These are phyloP conservation scores for Thalpophila matura DNA, from an alignment of 2,888 invertebrate species.

Conservation along the genomic window DNA sequence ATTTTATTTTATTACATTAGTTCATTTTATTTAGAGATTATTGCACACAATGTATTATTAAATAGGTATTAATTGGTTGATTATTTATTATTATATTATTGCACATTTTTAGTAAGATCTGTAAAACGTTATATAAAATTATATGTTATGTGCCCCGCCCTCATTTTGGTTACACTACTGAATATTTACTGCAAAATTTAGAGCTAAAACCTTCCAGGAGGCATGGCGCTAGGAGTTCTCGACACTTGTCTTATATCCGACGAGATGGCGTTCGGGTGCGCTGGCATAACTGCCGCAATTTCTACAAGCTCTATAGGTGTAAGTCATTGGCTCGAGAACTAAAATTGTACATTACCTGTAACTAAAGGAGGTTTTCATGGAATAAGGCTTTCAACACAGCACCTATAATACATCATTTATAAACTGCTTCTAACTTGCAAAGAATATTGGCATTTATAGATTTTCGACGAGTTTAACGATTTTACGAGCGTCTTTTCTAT, in stretches of 20 bases:
- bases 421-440: slow-evolving; percentile 31
- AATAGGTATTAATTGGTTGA: too few species aligned
- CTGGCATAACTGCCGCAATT: slow-evolving; percentile 87
- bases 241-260: slow-evolving; percentile 73
- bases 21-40: too few species aligned
- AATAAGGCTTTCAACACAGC: slow-evolving; percentile 23
- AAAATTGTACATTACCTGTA: not conserved
- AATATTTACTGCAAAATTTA: too few species aligned
- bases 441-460: not conserved
- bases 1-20: too few species aligned
- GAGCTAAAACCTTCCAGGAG: slow-evolving; percentile 86
- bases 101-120: too few species aligned
- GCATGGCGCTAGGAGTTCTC: slow-evolving; percentile 89
- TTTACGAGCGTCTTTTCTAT: too few species aligned
- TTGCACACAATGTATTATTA: too few species aligned
- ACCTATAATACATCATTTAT: not conserved
- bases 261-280: slow-evolving; percentile 92
- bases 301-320: slow-evolving; percentile 73
- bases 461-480: not conserved
- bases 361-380: slow-evolving; percentile 45
- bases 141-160: too few species aligned
- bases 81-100: too few species aligned
- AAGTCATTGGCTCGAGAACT: slow-evolving; percentile 61
- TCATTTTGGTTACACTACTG: slow-evolving; percentile 3
- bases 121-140: too few species aligned